Conservation (phyloP, 2,113 vertebrate species). For the Hemiprocne comata region DNA sequence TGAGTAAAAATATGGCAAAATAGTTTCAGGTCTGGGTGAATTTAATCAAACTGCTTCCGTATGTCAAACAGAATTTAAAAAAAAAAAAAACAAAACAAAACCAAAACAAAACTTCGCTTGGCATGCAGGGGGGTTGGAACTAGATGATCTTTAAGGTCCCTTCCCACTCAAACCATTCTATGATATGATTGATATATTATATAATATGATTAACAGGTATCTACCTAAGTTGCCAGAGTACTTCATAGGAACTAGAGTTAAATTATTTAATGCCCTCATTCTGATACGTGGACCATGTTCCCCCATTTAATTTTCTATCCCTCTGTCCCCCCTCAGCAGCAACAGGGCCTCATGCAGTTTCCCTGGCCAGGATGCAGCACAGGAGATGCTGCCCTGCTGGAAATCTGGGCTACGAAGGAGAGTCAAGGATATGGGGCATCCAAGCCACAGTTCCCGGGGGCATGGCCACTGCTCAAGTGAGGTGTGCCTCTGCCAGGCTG, state of each 20-base stretch:
- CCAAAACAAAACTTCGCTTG: neutral
- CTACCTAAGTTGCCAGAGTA: neutral
- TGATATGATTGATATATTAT: too few species aligned
- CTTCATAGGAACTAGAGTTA: neutral
- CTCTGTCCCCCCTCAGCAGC: neutral
- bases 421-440: neutral
- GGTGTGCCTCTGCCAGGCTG: neutral
- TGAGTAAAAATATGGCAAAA: neutral
- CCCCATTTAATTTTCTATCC: neutral
- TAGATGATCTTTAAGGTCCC: too few species aligned
- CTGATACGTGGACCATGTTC: neutral
- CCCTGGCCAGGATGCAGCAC: neutral
- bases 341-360: neutral
- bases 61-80: neutral
- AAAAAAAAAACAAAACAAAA: neutral
- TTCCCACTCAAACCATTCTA: too few species aligned
- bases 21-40: neutral
- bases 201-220: neutral
- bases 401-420: neutral
- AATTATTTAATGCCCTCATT: neutral
- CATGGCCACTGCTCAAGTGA: neutral
- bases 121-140: too few species aligned
- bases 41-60: neutral
- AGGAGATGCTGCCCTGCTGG: neutral
- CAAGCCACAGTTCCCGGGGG: neutral